phyloP scores from a whole-genome alignment of 2,797 vertebrate genomes.

The Rhincodon typus region DNA sequence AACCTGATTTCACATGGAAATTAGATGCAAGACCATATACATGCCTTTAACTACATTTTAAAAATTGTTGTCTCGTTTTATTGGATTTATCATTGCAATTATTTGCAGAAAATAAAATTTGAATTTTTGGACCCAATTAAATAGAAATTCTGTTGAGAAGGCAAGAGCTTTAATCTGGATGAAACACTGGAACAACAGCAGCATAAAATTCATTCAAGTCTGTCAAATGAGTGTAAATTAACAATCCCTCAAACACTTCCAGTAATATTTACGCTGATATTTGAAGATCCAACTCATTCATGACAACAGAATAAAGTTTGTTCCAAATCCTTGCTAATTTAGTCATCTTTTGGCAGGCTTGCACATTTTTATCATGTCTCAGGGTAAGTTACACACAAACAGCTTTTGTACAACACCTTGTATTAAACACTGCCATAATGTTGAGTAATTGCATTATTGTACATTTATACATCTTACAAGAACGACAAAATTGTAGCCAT shows the following conservation, averaged over 20 bases:
- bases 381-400: neutral
- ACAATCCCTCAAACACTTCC: neutral
- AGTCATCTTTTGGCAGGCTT: neutral
- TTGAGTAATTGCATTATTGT: neutral
- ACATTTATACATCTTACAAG: neutral
- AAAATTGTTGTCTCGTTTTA: neutral
- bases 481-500: neutral
- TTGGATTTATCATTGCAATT: neutral
- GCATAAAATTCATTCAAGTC: neutral
- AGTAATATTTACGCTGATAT: neutral
- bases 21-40: neutral
- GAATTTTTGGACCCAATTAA: neutral
- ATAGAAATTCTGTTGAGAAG: neutral
- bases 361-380: neutral
- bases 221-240: neutral
- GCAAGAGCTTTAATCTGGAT: neutral
- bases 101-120: neutral
- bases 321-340: conserved; percentile 10
- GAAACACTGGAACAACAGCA: neutral
- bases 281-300: neutral
- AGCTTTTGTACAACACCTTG: neutral
- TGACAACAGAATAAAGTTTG: neutral
- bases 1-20: neutral
- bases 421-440: neutral
- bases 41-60: neutral